Percentiles rank a stretch among this genome's conserved stretches.
Conservation (phyloP, 2,797 vertebrate genomes). For the Pipistrellus pygmaeus region DNA sequence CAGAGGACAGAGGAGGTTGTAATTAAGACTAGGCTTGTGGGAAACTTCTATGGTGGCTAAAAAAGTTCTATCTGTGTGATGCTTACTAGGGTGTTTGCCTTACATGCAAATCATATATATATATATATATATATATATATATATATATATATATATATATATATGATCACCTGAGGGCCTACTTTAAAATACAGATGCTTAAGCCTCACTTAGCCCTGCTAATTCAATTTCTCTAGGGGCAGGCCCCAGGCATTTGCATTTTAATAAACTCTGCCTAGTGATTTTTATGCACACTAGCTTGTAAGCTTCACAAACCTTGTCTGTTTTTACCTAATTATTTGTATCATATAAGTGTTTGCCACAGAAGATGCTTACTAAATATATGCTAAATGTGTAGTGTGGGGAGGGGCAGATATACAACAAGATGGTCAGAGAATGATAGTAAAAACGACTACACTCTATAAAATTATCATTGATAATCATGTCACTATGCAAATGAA, state of each 20-base stretch:
- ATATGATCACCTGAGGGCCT: neutral
- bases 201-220: neutral
- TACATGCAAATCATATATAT: neutral
- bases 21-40: neutral
- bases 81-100: neutral
- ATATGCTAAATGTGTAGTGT: neutral
- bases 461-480: neutral
- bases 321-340: neutral
- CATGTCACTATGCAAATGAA: neutral
- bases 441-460: neutral
- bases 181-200: neutral
- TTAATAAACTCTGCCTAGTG: slow-evolving; percentile 34
- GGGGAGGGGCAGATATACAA: neutral
- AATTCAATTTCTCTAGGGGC: neutral
- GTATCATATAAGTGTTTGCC: neutral
- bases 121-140: too few relatives aligned
- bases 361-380: slow-evolving; percentile 1
- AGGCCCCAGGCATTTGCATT: neutral
- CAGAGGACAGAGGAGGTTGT: neutral
- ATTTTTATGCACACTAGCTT: neutral
- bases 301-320: neutral
- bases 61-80: neutral
- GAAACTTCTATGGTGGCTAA: neutral
- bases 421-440: slow-evolving; percentile 2
- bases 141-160: too few relatives aligned